phyloP scores from a whole-genome alignment of 2,888 invertebrate species.

The Proisotoma minuta region DNA sequence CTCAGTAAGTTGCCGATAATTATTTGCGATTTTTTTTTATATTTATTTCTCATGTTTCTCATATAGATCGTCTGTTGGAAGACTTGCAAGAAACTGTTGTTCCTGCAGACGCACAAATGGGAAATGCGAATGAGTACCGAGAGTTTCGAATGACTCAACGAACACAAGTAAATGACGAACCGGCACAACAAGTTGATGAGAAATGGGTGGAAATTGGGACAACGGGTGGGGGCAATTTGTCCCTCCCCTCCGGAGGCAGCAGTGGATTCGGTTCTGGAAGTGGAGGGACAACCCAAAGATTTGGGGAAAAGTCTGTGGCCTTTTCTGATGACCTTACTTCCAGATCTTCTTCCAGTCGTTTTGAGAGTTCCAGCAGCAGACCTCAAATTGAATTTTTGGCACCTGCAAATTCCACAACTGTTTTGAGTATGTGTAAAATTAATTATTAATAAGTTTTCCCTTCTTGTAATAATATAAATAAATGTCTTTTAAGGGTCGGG shows the following conservation, averaged over 20 bases:
- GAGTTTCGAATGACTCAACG: conserved; percentile 42
- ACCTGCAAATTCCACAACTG: conserved; percentile 40
- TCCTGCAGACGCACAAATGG: conserved; percentile 32
- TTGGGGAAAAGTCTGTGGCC: conserved; percentile 38
- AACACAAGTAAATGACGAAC: conserved; percentile 36
- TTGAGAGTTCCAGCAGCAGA: neutral
- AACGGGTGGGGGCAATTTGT: conserved; percentile 23
- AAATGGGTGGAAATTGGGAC: conserved; percentile 46
- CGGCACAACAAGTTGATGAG: conserved; percentile 39
- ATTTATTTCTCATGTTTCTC: neutral
- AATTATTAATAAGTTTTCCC: neutral
- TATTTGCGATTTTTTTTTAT: too few relatives aligned
- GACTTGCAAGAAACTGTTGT: conserved; percentile 45
- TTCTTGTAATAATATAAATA: neutral
- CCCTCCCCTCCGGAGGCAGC: conserved; percentile 1
- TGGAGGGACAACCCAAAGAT: conserved; percentile 17
- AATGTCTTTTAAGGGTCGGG: conserved; percentile 32
- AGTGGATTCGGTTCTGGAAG: conserved; percentile 10
- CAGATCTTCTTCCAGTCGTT: conserved; percentile 11
- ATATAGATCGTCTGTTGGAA: conserved; percentile 42
- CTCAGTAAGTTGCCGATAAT: conserved; percentile 34
- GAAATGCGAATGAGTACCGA: conserved; percentile 40
- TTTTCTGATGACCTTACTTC: conserved; percentile 37
- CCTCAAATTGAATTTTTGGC: conserved; percentile 38
- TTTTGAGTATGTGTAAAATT: conserved; percentile 33